phyloP scores from a whole-genome alignment of 2,113 vertebrate species.

The Leucoraja erinaceus region DNA sequence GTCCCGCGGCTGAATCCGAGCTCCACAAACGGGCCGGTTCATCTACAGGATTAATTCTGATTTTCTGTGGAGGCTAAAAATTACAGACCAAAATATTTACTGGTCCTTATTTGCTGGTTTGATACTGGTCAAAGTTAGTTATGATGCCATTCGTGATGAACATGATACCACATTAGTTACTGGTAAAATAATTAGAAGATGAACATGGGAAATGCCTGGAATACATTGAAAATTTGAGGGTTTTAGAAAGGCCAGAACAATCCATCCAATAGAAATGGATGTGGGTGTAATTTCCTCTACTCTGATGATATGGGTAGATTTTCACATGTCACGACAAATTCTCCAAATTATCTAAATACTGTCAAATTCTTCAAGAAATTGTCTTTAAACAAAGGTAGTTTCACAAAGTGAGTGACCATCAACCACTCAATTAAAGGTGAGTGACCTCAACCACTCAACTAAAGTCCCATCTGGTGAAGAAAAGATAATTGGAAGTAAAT shows the following conservation, averaged over 20 bases:
- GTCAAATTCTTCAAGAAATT: background rate
- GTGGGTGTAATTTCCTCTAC: background rate
- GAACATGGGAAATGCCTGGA: background rate
- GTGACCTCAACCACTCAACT: background rate
- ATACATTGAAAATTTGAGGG: background rate
- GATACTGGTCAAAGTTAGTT: too few relatives aligned
- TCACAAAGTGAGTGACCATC: background rate
- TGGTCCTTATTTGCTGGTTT: too few relatives aligned
- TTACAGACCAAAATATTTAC: too few relatives aligned
- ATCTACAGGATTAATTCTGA: too few relatives aligned
- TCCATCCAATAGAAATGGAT: too few relatives aligned
- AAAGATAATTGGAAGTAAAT: background rate
- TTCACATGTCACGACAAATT: background rate
- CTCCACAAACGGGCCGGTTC: too few relatives aligned
- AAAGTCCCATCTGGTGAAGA: background rate
- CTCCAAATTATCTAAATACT: background rate
- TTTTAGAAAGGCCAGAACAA: background rate
- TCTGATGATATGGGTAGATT: background rate
- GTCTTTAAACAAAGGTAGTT: background rate
- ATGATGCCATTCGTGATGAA: background rate
- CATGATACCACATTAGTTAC: background rate
- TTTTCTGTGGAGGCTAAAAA: background rate
- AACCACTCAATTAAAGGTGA: background rate
- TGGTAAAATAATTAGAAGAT: background rate
- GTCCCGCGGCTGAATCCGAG: too few relatives aligned